Percentiles rank a stretch among this genome's conserved stretches.
Conservation (phyloP, 2,888 invertebrate genomes). For the Drosophila prolongata region DNA sequence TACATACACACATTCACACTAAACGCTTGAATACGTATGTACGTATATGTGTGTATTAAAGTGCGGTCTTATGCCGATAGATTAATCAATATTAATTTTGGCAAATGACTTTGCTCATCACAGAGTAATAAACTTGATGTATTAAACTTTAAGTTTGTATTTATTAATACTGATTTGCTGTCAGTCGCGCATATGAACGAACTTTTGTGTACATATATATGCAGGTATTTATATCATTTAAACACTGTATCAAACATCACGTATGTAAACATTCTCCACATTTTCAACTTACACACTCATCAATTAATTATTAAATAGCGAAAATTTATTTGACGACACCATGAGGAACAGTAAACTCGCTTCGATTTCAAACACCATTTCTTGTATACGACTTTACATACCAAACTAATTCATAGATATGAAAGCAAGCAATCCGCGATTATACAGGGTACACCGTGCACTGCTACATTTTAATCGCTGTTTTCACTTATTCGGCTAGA, state of each 20-base stretch:
- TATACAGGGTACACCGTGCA: conserved; percentile 22
- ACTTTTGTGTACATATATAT: conserved; percentile 27
- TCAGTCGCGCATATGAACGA: conserved; percentile 7
- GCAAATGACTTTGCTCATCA: conserved; percentile 2
- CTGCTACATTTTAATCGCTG: conserved; percentile 15
- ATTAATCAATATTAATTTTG: conserved; percentile 33
- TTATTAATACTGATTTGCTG: conserved; percentile 13
- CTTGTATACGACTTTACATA: conserved; percentile 42
- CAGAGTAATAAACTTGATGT: not conserved
- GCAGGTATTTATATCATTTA: conserved; percentile 16
- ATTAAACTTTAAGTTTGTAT: not conserved
- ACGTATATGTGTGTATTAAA: conserved; percentile 9
- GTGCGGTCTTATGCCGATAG: conserved; percentile 36
- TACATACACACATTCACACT: conserved; percentile 7
- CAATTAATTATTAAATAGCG: conserved; percentile 32
- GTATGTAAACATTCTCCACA: not conserved
- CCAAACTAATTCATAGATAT: conserved; percentile 38
- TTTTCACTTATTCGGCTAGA: conserved; percentile 9
- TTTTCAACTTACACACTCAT: conserved; percentile 30
- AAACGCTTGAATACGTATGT: conserved; percentile 27
- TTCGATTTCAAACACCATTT: conserved; percentile 39
- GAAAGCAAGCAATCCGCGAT: conserved; percentile 37
- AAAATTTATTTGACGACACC: conserved; percentile 31
- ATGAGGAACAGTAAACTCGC: conserved; percentile 39
- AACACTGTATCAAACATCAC: not conserved